Percentiles rank a stretch among this genome's conserved stretches.
These are phyloP conservation scores for Apostichopus parvimensis DNA, from an alignment of 35 echinoderm and acorn worm species.

Conservation along the genomic window DNA sequence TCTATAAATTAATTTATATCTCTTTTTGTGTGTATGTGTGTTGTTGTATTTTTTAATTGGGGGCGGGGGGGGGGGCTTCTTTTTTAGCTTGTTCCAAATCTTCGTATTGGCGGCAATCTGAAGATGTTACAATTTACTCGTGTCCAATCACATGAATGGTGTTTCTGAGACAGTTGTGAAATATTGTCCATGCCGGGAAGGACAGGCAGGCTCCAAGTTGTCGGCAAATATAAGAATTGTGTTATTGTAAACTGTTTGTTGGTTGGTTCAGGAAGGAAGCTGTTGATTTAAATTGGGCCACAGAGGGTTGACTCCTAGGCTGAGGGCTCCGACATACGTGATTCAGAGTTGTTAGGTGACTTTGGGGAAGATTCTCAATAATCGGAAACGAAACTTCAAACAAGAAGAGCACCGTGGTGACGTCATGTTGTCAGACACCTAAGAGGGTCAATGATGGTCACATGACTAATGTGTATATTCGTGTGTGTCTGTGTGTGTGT, in stretches of 20 bases:
- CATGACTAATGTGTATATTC: not conserved
- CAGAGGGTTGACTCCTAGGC: not conserved
- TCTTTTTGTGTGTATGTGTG: too few species aligned
- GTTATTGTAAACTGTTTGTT: constrained; percentile 52
- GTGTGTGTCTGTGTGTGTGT: too few species aligned
- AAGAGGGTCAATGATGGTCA: not conserved
- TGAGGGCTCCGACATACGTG: not conserved
- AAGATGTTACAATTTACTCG: too few species aligned
- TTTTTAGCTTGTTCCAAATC: too few species aligned
- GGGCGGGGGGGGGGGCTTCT: too few species aligned
- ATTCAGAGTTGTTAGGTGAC: not conserved
- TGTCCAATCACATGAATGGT: not conserved
- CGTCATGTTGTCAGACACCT: constrained; percentile 4
- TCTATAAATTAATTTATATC: too few species aligned
- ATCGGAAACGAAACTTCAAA: not conserved
- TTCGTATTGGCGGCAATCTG: too few species aligned
- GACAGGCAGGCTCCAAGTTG: constrained; percentile 18
- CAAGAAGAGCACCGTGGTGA: not conserved
- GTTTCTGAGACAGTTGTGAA: not conserved
- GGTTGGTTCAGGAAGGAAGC: constrained; percentile 45
- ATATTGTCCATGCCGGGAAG: not conserved
- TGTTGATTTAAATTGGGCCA: constrained; percentile 57
- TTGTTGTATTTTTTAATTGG: too few species aligned
- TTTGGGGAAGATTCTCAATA: not conserved
- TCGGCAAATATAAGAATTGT: constrained; percentile 32